Evolutionary conservation across 2,113 vertebrate genomes (phyloP).

Genomic region (Felis catus): F.catus_Fca126_mat1.0 CM031414.1:72221501-72222000

Average conservation of each 20-base stretch:
- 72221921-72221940: background rate
- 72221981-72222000: background rate
- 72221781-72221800: background rate
- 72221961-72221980: background rate
- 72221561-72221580: background rate
- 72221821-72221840: background rate
- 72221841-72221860: background rate
- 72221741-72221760: background rate
- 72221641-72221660: background rate
- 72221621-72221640: fast-evolving
- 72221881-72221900: background rate
- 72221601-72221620: background rate
- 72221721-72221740: background rate
- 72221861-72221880: slow-evolving; percentile 45
- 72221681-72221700: background rate
- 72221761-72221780: background rate
- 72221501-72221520: background rate
- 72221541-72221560: background rate
- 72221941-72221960: background rate
- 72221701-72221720: background rate
- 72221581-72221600: background rate
- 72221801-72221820: background rate
- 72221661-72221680: background rate
- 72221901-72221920: background rate
- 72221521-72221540: background rate